Evolutionary conservation across 2,113 vertebrate genomes (phyloP).

Genomic region (Conger conger): DNA sequence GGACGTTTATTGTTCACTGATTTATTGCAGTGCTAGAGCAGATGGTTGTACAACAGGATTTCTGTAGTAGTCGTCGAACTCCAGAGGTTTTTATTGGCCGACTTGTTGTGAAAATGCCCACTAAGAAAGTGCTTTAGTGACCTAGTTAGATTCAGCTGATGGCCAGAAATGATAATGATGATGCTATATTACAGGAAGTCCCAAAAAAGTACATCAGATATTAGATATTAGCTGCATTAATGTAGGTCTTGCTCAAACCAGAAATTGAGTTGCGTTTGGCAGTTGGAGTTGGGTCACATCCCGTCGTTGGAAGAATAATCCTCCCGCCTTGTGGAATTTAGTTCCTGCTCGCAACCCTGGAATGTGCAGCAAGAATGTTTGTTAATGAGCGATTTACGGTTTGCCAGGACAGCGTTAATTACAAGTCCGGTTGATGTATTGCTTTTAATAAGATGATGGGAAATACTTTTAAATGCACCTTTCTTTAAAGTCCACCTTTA

Average conservation of each 20-base stretch:
- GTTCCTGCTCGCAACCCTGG: conserved; percentile 46
- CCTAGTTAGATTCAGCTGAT: not conserved
- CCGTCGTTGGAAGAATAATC: conserved; percentile 54
- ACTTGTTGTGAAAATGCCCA: conserved; percentile 38
- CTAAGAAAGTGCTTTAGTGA: conserved; percentile 23
- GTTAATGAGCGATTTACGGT: conserved; percentile 65
- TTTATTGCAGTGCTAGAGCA: conserved; percentile 67
- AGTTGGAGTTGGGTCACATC: conserved; percentile 43
- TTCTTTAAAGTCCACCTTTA: too few relatives aligned
- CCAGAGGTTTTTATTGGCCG: conserved; percentile 49
- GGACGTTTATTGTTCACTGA: conserved; percentile 70
- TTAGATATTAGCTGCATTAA: conserved; percentile 53
- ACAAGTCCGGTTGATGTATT: conserved; percentile 53
- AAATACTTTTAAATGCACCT: conserved; percentile 42
- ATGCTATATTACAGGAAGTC: too few relatives aligned
- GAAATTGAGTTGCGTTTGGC: conserved; percentile 51
- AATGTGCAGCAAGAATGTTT: conserved; percentile 50
- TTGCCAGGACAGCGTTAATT: conserved; percentile 63
- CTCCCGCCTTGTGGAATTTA: conserved; percentile 62
- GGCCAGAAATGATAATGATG: not conserved
- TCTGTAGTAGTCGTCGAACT: conserved; percentile 46
- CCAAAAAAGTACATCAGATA: not conserved
- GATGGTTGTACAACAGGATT: conserved; percentile 54
- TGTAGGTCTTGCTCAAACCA: conserved; percentile 57
- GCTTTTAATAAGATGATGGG: conserved; percentile 56